Conservation (phyloP, 2,113 vertebrate species). For the Megaceryle maxima region DNA sequence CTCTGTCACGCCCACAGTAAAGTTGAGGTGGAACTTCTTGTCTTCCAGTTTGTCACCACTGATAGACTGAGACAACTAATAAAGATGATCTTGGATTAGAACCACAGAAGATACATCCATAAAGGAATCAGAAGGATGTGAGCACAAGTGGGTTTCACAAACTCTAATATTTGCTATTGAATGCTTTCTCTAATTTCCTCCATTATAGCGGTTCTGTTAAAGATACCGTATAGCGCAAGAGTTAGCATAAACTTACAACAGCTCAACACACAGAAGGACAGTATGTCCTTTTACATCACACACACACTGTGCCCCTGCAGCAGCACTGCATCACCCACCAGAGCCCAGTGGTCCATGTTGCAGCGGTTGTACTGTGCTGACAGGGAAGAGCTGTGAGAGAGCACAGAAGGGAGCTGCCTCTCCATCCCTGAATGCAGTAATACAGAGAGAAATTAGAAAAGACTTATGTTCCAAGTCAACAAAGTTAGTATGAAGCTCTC, state of each 20-base stretch:
- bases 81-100: neutral
- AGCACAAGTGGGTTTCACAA: neutral
- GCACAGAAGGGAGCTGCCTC: neutral
- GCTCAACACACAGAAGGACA: fast-evolving
- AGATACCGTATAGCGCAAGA: fast-evolving
- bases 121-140: neutral
- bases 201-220: neutral
- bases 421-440: fast-evolving
- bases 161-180: neutral
- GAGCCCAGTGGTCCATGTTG: neutral
- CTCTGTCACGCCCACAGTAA: too few relatives aligned
- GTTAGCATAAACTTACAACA: fast-evolving
- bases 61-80: neutral
- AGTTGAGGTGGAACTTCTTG: too few relatives aligned
- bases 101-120: neutral
- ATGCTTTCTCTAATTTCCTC: neutral
- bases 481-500: neutral
- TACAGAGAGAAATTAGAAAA: neutral
- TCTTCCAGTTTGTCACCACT: too few relatives aligned
- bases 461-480: neutral
- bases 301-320: fast-evolving
- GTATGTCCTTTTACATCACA: neutral
- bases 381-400: neutral
- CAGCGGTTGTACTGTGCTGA: fast-evolving
- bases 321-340: neutral